Percentiles rank a stretch among this genome's conserved stretches.
Evolutionary conservation across 2,888 invertebrate species (phyloP).

Genomic region (Pantelozetes paolii): DNA sequence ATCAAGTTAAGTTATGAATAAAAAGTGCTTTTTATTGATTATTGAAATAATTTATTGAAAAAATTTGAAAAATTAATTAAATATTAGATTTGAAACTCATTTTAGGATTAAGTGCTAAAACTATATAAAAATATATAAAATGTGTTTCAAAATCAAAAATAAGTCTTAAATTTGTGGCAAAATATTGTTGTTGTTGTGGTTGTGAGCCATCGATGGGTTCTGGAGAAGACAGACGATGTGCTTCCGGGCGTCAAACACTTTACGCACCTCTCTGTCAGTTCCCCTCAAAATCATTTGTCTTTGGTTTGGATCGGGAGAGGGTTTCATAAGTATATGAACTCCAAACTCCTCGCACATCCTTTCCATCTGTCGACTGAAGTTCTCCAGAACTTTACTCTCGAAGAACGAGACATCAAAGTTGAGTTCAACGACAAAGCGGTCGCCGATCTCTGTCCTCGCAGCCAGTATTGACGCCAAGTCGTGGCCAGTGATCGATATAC

Average conservation of each 20-base stretch:
- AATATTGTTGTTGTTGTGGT: too few relatives aligned
- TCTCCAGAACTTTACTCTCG: neutral
- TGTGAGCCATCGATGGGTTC: too few relatives aligned
- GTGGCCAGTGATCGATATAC: neutral
- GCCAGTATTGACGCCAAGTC: neutral
- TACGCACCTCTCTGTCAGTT: neutral
- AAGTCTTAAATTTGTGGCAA: too few relatives aligned
- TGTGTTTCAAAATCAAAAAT: too few relatives aligned
- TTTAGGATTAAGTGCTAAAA: too few relatives aligned
- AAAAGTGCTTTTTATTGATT: too few relatives aligned
- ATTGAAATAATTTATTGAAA: too few relatives aligned
- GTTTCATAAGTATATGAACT: constrained; percentile 3
- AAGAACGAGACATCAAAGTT: neutral
- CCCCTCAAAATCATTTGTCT: neutral
- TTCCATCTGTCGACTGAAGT: neutral
- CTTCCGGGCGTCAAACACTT: neutral
- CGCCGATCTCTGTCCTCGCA: neutral
- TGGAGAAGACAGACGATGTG: neutral
- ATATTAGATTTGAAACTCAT: too few relatives aligned
- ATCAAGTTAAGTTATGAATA: too few relatives aligned
- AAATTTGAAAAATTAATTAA: too few relatives aligned
- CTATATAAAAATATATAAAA: too few relatives aligned
- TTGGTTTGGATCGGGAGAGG: neutral
- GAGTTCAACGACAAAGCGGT: constrained; percentile 1
- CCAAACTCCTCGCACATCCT: neutral